Evolutionary conservation across 2,888 invertebrate genomes (phyloP).

Genomic region (Bruchidius siliquastri): DNA sequence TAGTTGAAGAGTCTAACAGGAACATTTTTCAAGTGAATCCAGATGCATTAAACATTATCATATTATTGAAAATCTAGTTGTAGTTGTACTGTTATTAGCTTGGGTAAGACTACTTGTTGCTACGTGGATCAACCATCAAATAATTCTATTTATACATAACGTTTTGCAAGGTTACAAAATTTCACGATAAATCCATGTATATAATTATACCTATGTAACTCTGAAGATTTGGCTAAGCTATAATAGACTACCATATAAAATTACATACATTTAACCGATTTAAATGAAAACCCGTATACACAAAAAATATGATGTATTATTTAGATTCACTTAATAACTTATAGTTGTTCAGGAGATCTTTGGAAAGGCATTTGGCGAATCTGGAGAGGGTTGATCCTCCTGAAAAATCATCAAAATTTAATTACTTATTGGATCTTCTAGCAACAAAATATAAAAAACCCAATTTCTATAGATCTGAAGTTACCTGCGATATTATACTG

Average conservation of each 20-base stretch:
- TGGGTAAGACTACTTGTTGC: neutral
- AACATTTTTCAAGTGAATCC: too few relatives aligned
- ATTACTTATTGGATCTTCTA: too few relatives aligned
- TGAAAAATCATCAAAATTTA: conserved; percentile 26
- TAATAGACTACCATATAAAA: neutral
- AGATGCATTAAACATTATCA: too few relatives aligned
- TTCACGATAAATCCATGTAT: neutral
- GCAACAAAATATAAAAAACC: neutral
- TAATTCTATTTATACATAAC: neutral
- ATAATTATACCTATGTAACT: neutral
- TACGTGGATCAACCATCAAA: neutral
- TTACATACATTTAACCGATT: neutral
- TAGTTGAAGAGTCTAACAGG: too few relatives aligned
- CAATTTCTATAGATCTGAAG: neutral
- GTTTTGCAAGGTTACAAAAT: neutral
- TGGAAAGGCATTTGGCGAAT: conserved; percentile 45
- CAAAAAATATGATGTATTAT: neutral
- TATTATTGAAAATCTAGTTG: too few relatives aligned
- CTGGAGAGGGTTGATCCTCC: conserved; percentile 41
- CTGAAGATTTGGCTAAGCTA: too few relatives aligned
- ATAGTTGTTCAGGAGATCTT: conserved; percentile 35
- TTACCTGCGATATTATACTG: conserved; percentile 54
- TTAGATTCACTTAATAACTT: neutral
- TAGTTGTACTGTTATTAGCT: too few relatives aligned
- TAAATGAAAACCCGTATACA: neutral